Conservation (phyloP, 2,888 invertebrate genomes). For the Apamea crenata region DNA sequence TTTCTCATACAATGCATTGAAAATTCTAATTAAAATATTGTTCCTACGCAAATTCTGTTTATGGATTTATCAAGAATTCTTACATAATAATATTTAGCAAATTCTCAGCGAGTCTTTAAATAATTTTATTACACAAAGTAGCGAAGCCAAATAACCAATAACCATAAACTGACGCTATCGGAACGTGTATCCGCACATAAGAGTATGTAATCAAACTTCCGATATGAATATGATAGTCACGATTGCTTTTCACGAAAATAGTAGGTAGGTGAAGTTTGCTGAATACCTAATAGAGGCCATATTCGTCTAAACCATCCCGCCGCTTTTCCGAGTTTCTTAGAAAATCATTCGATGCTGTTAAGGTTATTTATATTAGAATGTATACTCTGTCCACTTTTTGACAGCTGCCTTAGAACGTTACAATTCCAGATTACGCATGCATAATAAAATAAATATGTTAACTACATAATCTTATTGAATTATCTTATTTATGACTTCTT, state of each 20-base stretch:
- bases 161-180: constrained; percentile 64
- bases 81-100: constrained; percentile 43
- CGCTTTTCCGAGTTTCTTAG: constrained; percentile 16
- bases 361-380: not conserved
- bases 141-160: constrained; percentile 58
- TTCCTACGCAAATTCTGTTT: constrained; percentile 3
- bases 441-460: too few relatives aligned
- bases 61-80: constrained; percentile 21
- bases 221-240: constrained; percentile 49
- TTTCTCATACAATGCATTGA: not conserved
- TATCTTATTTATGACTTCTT: too few relatives aligned
- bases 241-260: constrained; percentile 49
- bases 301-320: not conserved
- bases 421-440: too few relatives aligned
- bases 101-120: constrained; percentile 46
- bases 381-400: too few relatives aligned
- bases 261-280: constrained; percentile 27
- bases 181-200: constrained; percentile 58
- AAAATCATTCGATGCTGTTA: not conserved
- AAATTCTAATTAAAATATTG: not conserved
- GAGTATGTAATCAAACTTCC: constrained; percentile 58
- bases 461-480: too few relatives aligned
- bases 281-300: constrained; percentile 34
- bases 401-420: too few relatives aligned
- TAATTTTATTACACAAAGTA: constrained; percentile 56